Evolutionary conservation across 2,888 invertebrate species (phyloP).

Genomic region (Mystacides longicornis): DNA sequence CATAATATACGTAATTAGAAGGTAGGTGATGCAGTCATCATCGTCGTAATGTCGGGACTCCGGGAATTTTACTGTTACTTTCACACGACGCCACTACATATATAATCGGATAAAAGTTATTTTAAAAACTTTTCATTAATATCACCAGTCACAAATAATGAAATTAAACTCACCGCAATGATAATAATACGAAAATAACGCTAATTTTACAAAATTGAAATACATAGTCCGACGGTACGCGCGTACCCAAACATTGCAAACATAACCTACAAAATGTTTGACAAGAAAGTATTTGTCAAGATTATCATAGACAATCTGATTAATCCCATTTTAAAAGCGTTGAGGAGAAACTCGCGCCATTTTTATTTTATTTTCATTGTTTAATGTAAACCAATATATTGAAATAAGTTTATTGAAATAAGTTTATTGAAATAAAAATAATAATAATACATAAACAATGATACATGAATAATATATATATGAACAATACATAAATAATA

Average conservation of each 20-base stretch:
- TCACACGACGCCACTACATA: neutral
- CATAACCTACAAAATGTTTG: neutral
- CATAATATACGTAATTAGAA: neutral
- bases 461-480: too few relatives aligned
- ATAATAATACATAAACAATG: too few relatives aligned
- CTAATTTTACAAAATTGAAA: neutral
- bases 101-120: neutral
- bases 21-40: neutral
- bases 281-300: neutral
- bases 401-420: too few relatives aligned
- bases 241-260: conserved; percentile 1
- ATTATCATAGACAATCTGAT: neutral
- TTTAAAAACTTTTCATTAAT: neutral
- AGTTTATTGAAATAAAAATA: too few relatives aligned
- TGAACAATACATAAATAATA: too few relatives aligned
- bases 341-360: too few relatives aligned
- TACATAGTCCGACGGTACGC: neutral
- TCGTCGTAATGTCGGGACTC: neutral
- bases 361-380: too few relatives aligned
- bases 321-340: too few relatives aligned
- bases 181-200: neutral
- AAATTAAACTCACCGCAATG: neutral
- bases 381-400: too few relatives aligned
- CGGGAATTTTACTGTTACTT: conserved; percentile 2
- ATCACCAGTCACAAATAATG: neutral